phyloP scores from a whole-genome alignment of 2,797 vertebrate species.

The Alfaro cultratus region DNA sequence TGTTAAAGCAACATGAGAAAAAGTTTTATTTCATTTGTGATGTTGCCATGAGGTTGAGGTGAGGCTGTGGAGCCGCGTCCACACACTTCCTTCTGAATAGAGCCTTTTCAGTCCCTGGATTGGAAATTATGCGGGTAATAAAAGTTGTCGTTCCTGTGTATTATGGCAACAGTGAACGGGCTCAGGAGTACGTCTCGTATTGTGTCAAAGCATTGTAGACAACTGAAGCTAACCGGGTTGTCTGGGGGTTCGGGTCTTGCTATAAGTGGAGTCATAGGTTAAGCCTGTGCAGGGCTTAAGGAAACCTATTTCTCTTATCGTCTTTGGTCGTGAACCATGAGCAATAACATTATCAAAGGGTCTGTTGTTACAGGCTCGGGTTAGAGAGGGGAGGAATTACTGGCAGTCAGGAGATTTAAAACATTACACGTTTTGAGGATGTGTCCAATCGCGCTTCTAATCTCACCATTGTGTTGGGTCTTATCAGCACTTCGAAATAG shows the following conservation, averaged over 20 bases:
- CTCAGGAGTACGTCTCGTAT: conserved; percentile 58
- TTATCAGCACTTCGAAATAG: conserved; percentile 77
- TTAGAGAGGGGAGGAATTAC: conserved; percentile 75
- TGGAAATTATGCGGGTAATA: conserved; percentile 43
- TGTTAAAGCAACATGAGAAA: background rate
- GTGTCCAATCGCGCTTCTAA: conserved; percentile 79
- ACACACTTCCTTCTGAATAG: background rate
- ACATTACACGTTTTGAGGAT: conserved; percentile 65
- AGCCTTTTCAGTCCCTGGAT: conserved; percentile 17
- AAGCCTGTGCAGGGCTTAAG: conserved; percentile 80
- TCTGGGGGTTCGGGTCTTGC: conserved; percentile 65
- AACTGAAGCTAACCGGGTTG: conserved; percentile 65
- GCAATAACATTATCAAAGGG: conserved; percentile 84
- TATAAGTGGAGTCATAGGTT: conserved; percentile 84
- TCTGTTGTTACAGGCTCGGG: conserved; percentile 77
- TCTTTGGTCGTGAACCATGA: conserved; percentile 78
- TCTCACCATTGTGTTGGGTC: conserved; percentile 78
- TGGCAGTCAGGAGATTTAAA: conserved; percentile 77
- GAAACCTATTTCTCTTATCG: conserved; percentile 87
- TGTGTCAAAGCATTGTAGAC: conserved; percentile 59
- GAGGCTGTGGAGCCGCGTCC: background rate
- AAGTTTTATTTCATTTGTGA: background rate
- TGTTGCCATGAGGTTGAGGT: background rate
- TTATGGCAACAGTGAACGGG: conserved; percentile 32
- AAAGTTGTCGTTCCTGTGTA: conserved; percentile 32